phyloP scores from a whole-genome alignment of 1,140 invertebrate species.

The Nephila pilipes region DNA sequence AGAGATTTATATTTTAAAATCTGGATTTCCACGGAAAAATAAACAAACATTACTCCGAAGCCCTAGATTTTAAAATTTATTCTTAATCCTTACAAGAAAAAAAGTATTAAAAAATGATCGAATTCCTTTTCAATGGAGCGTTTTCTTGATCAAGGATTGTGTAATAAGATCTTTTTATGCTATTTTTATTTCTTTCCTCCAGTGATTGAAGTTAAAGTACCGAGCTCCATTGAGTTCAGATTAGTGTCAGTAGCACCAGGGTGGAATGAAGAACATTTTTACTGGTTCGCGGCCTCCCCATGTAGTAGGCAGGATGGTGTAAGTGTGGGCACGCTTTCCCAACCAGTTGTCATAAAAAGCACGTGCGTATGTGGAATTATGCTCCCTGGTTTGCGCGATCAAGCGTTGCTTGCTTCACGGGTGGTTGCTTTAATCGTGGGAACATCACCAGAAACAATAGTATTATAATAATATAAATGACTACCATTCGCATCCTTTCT shows the following conservation, averaged over 20 bases:
- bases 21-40: background rate
- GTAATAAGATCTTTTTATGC: background rate
- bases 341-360: conserved; percentile 67
- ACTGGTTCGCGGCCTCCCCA: conserved; percentile 10
- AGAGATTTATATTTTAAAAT: background rate
- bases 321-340: conserved; percentile 40
- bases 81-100: background rate
- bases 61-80: background rate
- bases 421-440: conserved; percentile 61
- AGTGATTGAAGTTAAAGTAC: conserved; percentile 37
- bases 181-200: background rate
- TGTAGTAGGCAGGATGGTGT: background rate
- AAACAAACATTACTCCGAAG: background rate
- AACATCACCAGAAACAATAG: conserved; percentile 50
- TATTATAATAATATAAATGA: conserved; percentile 58
- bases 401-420: conserved; percentile 48
- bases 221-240: conserved; percentile 45
- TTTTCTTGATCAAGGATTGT: background rate
- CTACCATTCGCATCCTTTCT: conserved; percentile 50
- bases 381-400: conserved; percentile 72
- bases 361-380: conserved; percentile 68
- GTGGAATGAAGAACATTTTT: conserved; percentile 54
- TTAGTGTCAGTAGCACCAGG: conserved; percentile 66
- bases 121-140: conserved; percentile 4
- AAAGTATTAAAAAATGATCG: background rate